Percentiles rank a stretch among this genome's conserved stretches.
phyloP scores from a whole-genome alignment of 2,797 vertebrate species.

The Phataginus tetradactyla region DNA sequence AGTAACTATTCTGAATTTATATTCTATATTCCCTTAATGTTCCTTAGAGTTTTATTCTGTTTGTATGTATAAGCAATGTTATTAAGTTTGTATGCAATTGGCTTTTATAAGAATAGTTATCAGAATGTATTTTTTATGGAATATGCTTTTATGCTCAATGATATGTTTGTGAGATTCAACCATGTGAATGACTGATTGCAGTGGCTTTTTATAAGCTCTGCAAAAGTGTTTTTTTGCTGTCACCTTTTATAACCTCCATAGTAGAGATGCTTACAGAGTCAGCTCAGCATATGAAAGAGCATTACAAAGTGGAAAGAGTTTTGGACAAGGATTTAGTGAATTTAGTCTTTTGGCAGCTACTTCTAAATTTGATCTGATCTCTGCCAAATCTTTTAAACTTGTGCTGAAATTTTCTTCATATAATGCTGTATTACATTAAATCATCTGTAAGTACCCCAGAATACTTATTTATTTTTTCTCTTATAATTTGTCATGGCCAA shows the following conservation, averaged over 20 bases:
- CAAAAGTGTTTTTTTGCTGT: not conserved
- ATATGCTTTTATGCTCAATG: constrained; percentile 6
- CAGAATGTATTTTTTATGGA: not conserved
- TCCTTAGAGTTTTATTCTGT: not conserved
- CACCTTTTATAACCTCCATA: not conserved
- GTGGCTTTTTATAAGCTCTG: not conserved
- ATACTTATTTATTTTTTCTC: not conserved
- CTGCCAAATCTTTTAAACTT: not conserved
- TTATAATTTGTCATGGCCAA: not conserved
- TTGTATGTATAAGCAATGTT: not conserved
- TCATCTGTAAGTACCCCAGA: not conserved
- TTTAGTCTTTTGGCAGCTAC: not conserved
- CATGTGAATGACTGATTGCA: not conserved
- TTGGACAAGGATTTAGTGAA: not conserved
- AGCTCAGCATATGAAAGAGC: not conserved
- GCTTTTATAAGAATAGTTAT: not conserved
- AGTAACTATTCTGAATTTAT: constrained; percentile 10
- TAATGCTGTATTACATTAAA: not conserved
- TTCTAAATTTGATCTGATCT: not conserved
- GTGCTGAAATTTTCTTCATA: not conserved
- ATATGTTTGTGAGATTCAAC: not conserved
- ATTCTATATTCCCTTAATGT: not conserved
- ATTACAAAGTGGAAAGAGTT: not conserved
- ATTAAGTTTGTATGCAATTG: not conserved
- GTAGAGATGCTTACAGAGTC: not conserved